These are phyloP conservation scores for Valencia hispanica DNA, from an alignment of 2,797 vertebrate species.

Conservation along the genomic window DNA sequence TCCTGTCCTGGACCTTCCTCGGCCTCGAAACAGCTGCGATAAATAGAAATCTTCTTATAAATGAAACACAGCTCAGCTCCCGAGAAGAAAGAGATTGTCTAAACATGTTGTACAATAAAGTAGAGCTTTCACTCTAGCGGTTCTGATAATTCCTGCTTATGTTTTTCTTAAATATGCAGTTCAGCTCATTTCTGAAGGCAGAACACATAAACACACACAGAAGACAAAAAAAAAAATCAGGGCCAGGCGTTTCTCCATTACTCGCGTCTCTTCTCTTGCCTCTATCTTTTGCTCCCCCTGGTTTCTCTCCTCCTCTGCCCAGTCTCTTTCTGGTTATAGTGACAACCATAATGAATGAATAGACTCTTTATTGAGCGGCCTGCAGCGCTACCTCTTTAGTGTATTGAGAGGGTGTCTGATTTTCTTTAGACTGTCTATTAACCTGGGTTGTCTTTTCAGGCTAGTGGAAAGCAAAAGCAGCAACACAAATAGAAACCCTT, in stretches of 20 bases:
- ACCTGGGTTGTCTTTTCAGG: constrained; percentile 50
- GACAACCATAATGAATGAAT: constrained; percentile 64
- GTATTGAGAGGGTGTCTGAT: constrained; percentile 61
- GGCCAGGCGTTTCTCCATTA: constrained; percentile 18
- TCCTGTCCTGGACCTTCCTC: constrained; percentile 11
- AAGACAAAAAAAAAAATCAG: constrained; percentile 23
- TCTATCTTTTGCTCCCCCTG: constrained; percentile 10
- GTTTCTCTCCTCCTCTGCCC: constrained; percentile 25
- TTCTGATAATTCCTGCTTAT: constrained; percentile 48
- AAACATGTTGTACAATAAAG: constrained; percentile 66
- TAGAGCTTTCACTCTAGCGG: constrained; percentile 53
- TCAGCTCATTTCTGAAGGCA: constrained; percentile 31
- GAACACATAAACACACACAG: constrained; percentile 46
- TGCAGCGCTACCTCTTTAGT: constrained; percentile 50
- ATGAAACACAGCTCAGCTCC: constrained; percentile 43
- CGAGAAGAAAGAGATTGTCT: constrained; percentile 57
- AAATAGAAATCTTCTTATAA: constrained; percentile 53
- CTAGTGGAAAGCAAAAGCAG: constrained; percentile 24
- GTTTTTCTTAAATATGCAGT: constrained; percentile 54
- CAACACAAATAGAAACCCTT: constrained; percentile 24
- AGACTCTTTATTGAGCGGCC: constrained; percentile 49
- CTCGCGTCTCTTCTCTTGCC: constrained; percentile 1
- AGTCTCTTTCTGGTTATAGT: constrained; percentile 36
- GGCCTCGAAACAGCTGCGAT: constrained; percentile 35
- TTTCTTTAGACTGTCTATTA: constrained; percentile 63